Base-by-base conservation (phyloP, 1,140 invertebrate species). In the Cyphomyrmex costatus region DNA sequence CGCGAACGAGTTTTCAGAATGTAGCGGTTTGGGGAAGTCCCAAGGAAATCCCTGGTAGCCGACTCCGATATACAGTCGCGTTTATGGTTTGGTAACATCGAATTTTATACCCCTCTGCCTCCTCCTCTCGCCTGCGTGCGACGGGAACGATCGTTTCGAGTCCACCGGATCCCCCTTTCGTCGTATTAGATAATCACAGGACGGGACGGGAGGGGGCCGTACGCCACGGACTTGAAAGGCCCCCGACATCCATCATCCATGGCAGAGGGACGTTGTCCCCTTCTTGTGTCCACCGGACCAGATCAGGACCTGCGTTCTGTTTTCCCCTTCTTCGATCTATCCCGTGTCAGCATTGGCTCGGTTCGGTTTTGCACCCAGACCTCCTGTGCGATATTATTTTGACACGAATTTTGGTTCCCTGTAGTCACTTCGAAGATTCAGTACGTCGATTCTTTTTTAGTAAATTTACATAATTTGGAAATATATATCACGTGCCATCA, bases 151-250 rank as follows among this genome's bases (percentile, higher is more conserved):
- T 66, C 66, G 68, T 60, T 73, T n/a, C 53, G 66, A 42, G 33
- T 82, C 53, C 79, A 36, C 42, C 76, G 49, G 61, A 79, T 60
- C 58, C 58, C 60, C 53, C 36, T 70, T 46, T 73, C 68, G 71
- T 83, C 77, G 82, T 88, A 90, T 90, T 90, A 90, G 88, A 90
- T 90, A 90, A 90, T 90, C 88, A 90, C 86, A 74, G 78, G 87
- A 74, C 66, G 76, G 73, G 42, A 74, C 53, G 36, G 33, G 19
- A 24, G 76, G 60, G 84, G 84, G 36, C n/a, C 51, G 85, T 71
- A 56, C 60, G 60, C 24, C 53, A 78, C 61, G 78, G 83, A 86
- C 88, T 91, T 91, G 88, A 91, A 91, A 91, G 87, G 74, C 53
- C 85, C 85, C 89, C 88, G 86, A 88, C 88, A 87, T 91, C 85